Evolutionary conservation across 2,797 vertebrate species (phyloP).

Genomic region (Anguilla anguilla): DNA sequence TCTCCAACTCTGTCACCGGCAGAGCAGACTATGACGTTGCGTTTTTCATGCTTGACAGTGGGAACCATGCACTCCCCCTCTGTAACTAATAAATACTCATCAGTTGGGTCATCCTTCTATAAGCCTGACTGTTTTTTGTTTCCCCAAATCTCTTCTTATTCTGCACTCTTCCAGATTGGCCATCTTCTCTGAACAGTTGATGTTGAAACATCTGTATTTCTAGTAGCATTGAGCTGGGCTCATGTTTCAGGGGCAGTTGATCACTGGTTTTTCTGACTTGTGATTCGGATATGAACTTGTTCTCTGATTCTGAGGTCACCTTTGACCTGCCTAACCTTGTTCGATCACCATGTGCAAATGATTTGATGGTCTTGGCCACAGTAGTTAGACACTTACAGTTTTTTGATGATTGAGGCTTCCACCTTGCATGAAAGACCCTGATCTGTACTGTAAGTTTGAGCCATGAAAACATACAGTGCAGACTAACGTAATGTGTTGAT

Average conservation of each 20-base stretch:
- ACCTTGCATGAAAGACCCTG: too few relatives aligned
- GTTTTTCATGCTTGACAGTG: too few relatives aligned
- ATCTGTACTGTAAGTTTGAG: background rate
- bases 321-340: constrained; percentile 34
- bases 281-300: background rate
- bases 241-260: constrained; percentile 22
- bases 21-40: too few relatives aligned
- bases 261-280: background rate
- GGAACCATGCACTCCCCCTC: too few relatives aligned
- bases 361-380: constrained; percentile 31
- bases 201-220: constrained; percentile 24
- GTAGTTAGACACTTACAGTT: too few relatives aligned
- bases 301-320: constrained; percentile 25
- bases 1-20: too few relatives aligned
- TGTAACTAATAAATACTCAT: too few relatives aligned
- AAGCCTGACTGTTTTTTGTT: too few relatives aligned
- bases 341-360: constrained; percentile 33
- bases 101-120: too few relatives aligned
- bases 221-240: background rate
- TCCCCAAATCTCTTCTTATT: too few relatives aligned
- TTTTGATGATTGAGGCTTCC: too few relatives aligned
- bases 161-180: background rate
- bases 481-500: background rate
- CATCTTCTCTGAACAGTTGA: constrained; percentile 19
- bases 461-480: background rate